Conservation (phyloP, 1,140 invertebrate genomes). For the Mercenaria mercenaria region DNA sequence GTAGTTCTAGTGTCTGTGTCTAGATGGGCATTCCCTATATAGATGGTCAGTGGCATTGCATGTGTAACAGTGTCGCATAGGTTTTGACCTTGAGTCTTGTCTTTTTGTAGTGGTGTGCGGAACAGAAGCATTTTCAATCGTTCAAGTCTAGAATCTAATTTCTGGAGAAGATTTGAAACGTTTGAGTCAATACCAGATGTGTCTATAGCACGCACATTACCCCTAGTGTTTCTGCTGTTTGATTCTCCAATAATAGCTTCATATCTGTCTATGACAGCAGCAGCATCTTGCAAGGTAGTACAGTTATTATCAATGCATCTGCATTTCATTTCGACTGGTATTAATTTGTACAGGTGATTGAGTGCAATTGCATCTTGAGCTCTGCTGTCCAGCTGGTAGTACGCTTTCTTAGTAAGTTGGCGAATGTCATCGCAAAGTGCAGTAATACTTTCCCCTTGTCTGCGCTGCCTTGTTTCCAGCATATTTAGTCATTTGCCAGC, state of each 20-base stretch:
- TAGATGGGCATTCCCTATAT: not conserved
- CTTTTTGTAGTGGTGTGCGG: not conserved
- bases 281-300: slow-evolving; percentile 9
- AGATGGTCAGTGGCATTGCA: not conserved
- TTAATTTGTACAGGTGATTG: not conserved
- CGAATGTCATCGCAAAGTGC: slow-evolving; percentile 23
- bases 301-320: slow-evolving; percentile 29
- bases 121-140: not conserved
- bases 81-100: not conserved
- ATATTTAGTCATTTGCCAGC: slow-evolving; percentile 6
- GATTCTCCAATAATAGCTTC: slow-evolving; percentile 18
- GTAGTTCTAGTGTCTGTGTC: not conserved
- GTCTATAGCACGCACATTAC: not conserved
- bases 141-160: not conserved
- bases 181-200: not conserved
- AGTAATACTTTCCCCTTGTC: not conserved
- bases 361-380: slow-evolving; percentile 19
- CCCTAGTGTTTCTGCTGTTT: not conserved
- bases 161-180: not conserved
- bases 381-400: not conserved
- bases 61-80: not conserved
- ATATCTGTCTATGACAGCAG: slow-evolving; percentile 42
- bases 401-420: slow-evolving; percentile 41
- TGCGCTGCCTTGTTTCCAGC: not conserved
- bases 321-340: slow-evolving; percentile 45